A percentile compares a stretch with the other conserved stretches of the same genome.
Conservation (phyloP, 2,888 invertebrate species). For the Synanthedon andrenaeformis region DNA sequence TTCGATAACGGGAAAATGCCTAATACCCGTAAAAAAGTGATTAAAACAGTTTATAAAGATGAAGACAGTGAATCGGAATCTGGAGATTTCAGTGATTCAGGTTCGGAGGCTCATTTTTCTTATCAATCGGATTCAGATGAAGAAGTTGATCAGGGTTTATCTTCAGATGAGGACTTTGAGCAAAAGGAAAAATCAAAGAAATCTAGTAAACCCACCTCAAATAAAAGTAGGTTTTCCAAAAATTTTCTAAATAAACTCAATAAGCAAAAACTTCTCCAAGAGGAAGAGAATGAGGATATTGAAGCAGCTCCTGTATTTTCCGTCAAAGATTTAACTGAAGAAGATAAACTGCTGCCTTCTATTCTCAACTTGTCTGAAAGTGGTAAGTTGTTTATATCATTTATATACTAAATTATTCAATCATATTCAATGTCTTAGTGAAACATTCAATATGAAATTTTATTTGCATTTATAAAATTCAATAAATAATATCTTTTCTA, state of each 20-base stretch:
- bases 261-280: conserved; percentile 21
- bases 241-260: conserved; percentile 35
- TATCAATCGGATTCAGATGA: conserved; percentile 41
- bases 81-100: conserved; percentile 61
- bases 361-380: conserved; percentile 62
- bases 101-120: conserved; percentile 59
- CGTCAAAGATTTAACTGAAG: conserved; percentile 54
- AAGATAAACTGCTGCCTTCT: conserved; percentile 55
- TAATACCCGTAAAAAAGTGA: conserved; percentile 48
- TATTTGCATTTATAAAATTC: too few relatives aligned
- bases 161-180: conserved; percentile 42
- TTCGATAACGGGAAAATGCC: conserved; percentile 26
- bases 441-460: background rate
- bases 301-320: conserved; percentile 25
- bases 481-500: too few relatives aligned
- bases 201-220: conserved; percentile 10
- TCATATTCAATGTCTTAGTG: background rate
- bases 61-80: conserved; percentile 36
- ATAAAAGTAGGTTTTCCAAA: conserved; percentile 34
- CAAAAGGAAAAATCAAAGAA: conserved; percentile 17
- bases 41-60: conserved; percentile 56
- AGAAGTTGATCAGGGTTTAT: conserved; percentile 28
- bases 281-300: conserved; percentile 21
- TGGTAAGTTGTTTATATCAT: conserved; percentile 31
- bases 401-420: background rate